Conservation (phyloP, 2,113 vertebrate genomes). For the rabbit (Oryctolagus cuniculus) region mOryCun1.1 NC_091447.1:2363501-2364000, state of each 20-base stretch:
- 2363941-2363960: conserved; percentile 63
- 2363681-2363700: background rate
- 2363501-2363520: conserved; percentile 47
- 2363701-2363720: background rate
- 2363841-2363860: background rate
- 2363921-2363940: conserved; percentile 65
- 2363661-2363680: background rate
- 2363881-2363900: conserved; percentile 61
- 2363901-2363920: conserved; percentile 62
- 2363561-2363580: background rate
- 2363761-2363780: background rate
- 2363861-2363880: background rate
- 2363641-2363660: conserved; percentile 5
- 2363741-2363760: background rate
- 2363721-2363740: background rate
- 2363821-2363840: background rate
- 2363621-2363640: conserved; percentile 15
- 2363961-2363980: background rate
- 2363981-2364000: conserved; percentile 59
- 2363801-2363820: background rate
- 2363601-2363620: background rate
- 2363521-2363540: background rate
- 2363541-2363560: background rate
- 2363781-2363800: background rate
- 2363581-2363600: background rate